phyloP scores from a whole-genome alignment of 2,797 vertebrate species.

The Hephaestus fuliginosus region DNA sequence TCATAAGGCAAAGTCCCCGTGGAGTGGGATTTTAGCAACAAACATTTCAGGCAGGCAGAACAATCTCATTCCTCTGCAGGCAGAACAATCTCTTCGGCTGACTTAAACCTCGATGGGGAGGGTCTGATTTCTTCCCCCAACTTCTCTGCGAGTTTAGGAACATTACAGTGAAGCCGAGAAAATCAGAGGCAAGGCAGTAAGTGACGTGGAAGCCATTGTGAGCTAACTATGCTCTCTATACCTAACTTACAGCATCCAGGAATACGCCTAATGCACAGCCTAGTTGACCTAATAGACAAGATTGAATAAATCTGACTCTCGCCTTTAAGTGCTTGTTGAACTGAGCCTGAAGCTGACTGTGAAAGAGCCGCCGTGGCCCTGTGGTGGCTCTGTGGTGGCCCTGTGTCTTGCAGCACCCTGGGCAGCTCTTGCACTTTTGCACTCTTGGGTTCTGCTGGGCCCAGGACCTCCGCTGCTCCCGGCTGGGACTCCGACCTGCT shows the following conservation, averaged over 20 bases:
- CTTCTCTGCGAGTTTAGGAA: conserved; percentile 5
- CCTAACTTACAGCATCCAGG: background rate
- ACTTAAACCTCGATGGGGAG: conserved; percentile 1
- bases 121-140: background rate
- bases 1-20: conserved; percentile 27
- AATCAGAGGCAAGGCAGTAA: background rate
- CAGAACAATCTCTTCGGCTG: conserved; percentile 6
- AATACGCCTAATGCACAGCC: background rate
- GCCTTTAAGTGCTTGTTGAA: background rate
- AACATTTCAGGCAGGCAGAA: conserved; percentile 6
- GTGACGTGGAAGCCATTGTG: background rate
- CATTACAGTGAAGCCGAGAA: background rate
- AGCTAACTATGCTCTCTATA: background rate
- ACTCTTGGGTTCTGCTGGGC: background rate
- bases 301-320: background rate
- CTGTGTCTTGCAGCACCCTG: background rate
- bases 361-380: background rate
- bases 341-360: background rate
- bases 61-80: conserved; percentile 33
- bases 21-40: conserved; percentile 11
- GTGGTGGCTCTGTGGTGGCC: background rate
- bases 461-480: background rate
- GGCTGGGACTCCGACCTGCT: background rate
- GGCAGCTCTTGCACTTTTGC: background rate
- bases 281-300: background rate